A percentile compares a stretch with the other conserved stretches of the same genome.
phyloP scores from a whole-genome alignment of 1,140 invertebrate genomes.

The Cepaea nemoralis region DNA sequence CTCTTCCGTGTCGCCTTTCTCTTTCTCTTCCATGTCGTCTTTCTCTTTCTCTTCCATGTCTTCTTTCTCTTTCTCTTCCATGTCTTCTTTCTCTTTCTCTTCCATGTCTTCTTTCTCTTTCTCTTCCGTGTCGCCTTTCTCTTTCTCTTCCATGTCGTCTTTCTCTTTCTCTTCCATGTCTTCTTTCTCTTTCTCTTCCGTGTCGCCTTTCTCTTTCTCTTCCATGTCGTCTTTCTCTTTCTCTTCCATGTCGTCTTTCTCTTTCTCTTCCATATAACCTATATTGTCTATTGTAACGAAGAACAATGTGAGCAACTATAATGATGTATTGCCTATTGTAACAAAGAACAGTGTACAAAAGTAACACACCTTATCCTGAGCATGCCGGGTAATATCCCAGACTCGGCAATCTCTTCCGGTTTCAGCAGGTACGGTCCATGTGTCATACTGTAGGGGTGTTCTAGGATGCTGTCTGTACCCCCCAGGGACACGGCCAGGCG shows the following conservation, averaged over 20 bases:
- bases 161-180: background rate
- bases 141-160: background rate
- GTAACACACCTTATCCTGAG: conserved; percentile 79
- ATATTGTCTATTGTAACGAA: too few species aligned
- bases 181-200: conserved; percentile 37
- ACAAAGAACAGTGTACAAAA: background rate
- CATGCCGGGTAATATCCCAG: conserved; percentile 88
- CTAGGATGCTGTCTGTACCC: conserved; percentile 89
- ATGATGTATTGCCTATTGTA: background rate
- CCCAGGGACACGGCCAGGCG: conserved; percentile 93
- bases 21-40: background rate
- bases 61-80: conserved; percentile 6
- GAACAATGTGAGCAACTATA: background rate
- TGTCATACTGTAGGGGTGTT: conserved; percentile 73
- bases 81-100: background rate
- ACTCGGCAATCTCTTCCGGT: conserved; percentile 78
- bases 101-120: conserved; percentile 8
- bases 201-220: too few species aligned
- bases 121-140: too few species aligned
- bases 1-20: too few species aligned
- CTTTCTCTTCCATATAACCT: background rate
- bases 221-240: background rate
- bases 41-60: background rate
- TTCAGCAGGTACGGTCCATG: conserved; percentile 72
- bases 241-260: background rate